Base-by-base conservation (phyloP, 2,888 invertebrate species). In the Pseudococcus jackbeardsleyi region DNA sequence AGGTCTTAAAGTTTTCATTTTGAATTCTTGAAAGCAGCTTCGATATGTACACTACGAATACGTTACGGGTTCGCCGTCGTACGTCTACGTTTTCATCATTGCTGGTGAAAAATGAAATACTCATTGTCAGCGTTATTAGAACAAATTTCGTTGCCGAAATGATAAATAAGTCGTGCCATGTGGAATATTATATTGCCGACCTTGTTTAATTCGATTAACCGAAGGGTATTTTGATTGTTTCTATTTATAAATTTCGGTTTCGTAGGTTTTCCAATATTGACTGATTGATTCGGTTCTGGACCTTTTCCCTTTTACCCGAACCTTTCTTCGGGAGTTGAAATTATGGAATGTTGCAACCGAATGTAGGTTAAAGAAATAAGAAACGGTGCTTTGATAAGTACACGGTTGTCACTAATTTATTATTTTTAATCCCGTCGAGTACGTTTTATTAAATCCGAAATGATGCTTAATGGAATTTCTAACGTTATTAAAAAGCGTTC, bases 31-130 rank as follows among this genome's bases (percentile, higher is more conserved):
- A 54, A n/a, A 54, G n/a, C n/a, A 54, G n/a, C 6, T n/a, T 54
- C 12, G 54, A n/a, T 54, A 54, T 54, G 54, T n/a, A 50, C 50
- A 42, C 15, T 50, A 11, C 12, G 54, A 42, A 12, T 50, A 11
- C 12, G 54, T n/a, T 54, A 5, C 7, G 42, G 42, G 54, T n/a
- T 12, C 48, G 48, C 15, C 15, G 42, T 42, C 42, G 42, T 42
- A 42, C 9, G 48, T 50, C 12, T 46, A 15, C 48, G 54, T 54
- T 54, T n/a, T n/a, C 48, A 50, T 42, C 50, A 50, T 50, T 50
- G 50, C 50, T 54, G 48, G n/a, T 54, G 54, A 54, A 54, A 19
- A 46, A 82, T 82, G 82, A 39, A 82, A 82, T 42, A n/a, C 39
- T 17, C 19, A 11, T 17, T 39, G 82, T 39, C 82, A 39, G 39